Conservation (phyloP, 2,888 invertebrate species). For the Neoascia interrupta region DNA sequence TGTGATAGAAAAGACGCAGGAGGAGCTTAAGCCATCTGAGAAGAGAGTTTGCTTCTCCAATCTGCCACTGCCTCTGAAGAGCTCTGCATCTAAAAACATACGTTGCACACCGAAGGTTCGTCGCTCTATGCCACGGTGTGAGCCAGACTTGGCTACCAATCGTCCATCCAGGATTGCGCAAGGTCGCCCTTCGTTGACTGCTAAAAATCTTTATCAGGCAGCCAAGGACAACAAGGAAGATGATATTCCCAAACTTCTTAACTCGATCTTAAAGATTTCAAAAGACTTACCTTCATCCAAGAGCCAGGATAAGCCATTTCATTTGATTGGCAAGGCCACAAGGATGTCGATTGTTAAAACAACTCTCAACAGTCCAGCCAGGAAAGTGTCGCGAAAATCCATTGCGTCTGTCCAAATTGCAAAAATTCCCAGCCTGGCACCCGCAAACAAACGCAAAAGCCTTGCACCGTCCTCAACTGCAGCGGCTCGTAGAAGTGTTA, state of each 20-base stretch:
- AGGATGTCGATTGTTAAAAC: slow-evolving; percentile 78
- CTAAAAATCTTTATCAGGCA: neutral
- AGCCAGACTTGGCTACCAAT: slow-evolving; percentile 20
- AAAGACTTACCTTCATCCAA: slow-evolving; percentile 20
- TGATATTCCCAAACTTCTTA: slow-evolving; percentile 74
- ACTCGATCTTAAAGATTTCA: slow-evolving; percentile 73
- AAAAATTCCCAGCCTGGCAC: neutral
- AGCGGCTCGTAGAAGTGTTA: slow-evolving; percentile 26
- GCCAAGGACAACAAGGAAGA: neutral
- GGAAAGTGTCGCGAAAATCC: slow-evolving; percentile 71
- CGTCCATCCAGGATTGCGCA: slow-evolving; percentile 28
- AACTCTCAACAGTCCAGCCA: slow-evolving; percentile 77
- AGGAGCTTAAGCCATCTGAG: neutral
- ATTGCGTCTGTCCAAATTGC: neutral
- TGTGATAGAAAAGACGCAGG: slow-evolving; percentile 40
- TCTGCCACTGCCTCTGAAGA: slow-evolving; percentile 18
- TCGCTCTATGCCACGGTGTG: neutral
- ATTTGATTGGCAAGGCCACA: slow-evolving; percentile 60
- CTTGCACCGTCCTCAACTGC: neutral
- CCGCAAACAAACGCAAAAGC: slow-evolving; percentile 6
- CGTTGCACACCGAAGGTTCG: neutral
- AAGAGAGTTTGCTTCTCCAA: slow-evolving; percentile 39
- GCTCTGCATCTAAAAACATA: slow-evolving; percentile 1
- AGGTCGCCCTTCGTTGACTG: slow-evolving; percentile 8
- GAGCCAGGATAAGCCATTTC: slow-evolving; percentile 68